Evolutionary conservation across 2,888 invertebrate species (phyloP), one percentile per base, ranked within the genome.

Genomic region (Drepanosiphum platanoidis): DNA sequence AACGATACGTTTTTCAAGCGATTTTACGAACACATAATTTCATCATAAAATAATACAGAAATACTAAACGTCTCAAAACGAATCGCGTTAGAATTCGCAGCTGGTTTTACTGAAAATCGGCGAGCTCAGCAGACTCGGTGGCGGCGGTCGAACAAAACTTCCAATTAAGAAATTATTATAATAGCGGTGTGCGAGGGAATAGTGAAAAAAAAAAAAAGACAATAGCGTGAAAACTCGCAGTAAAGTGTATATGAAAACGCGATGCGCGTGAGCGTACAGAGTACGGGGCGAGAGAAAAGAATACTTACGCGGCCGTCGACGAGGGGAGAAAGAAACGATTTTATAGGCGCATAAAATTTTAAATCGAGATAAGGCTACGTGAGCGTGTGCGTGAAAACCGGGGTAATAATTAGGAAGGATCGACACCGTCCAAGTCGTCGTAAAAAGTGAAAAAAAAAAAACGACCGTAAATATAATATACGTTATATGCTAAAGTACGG

Each of bases 101-200:
- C n/a, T n/a, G n/a, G n/a, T n/a, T n/a, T n/a, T n/a, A n/a, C n/a
- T n/a, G n/a, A n/a, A n/a, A n/a, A n/a, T n/a, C n/a, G n/a, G n/a
- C n/a, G n/a, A n/a, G n/a, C n/a, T n/a, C n/a, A n/a, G n/a, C n/a
- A n/a, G n/a, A n/a, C n/a, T n/a, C n/a, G n/a, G n/a, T 15, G 27
- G 71, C n/a, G 39, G 36, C 36, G 18, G 39, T 36, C 13, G 52
- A 18, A 52, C 22, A 78, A 78, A 78, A 30, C 66, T 30, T 42
- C 78, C 66, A 66, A 66, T 79, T 79, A 79, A 42, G 39, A 64
- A 39, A 79, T 52, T 52, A 52, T n/a, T n/a, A n/a, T n/a, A n/a
- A n/a, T n/a, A n/a, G n/a, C 22, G 22, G 18, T 3, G 22, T 8
- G 52, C 52, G 22, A 52, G 4, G 52, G 18, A 52, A 18, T n/a